These are phyloP conservation scores for Laothoe populi DNA, from an alignment of 2,888 invertebrate species.

Conservation along the genomic window DNA sequence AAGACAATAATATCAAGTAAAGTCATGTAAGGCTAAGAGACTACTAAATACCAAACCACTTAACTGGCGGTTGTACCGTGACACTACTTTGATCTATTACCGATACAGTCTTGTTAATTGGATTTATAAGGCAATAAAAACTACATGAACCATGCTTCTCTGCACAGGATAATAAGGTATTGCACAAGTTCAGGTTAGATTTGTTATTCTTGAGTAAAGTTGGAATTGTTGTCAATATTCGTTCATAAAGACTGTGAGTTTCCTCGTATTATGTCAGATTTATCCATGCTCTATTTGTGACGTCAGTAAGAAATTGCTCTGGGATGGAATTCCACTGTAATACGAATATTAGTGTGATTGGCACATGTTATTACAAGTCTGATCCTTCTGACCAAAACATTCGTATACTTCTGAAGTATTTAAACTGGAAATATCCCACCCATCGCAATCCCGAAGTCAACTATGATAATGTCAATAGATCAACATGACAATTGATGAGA, in stretches of 20 bases:
- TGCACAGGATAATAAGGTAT: background rate
- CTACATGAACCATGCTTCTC: background rate
- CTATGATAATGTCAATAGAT: too few species aligned
- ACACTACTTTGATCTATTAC: conserved; percentile 4
- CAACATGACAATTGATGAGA: too few species aligned
- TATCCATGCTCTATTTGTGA: too few species aligned
- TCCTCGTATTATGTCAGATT: background rate
- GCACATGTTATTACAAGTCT: too few species aligned
- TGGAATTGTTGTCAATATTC: background rate
- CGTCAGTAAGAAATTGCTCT: background rate
- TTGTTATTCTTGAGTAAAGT: background rate
- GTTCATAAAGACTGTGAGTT: background rate
- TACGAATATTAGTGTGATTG: too few species aligned
- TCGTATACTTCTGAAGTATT: too few species aligned
- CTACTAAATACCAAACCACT: background rate
- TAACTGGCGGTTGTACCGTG: background rate
- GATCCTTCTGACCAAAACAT: too few species aligned
- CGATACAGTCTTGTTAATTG: conserved; percentile 12
- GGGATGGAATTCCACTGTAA: background rate
- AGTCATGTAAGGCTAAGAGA: too few species aligned
- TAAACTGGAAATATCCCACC: too few species aligned
- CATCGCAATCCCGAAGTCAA: too few species aligned
- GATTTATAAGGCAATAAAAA: conserved; percentile 14
- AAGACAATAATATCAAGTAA: too few species aligned
- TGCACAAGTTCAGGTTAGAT: background rate